Percentiles rank a stretch among this genome's conserved stretches.
These are phyloP conservation scores for Syngnathus typhle DNA, from an alignment of 2,113 vertebrate genomes.

Conservation along the genomic window DNA sequence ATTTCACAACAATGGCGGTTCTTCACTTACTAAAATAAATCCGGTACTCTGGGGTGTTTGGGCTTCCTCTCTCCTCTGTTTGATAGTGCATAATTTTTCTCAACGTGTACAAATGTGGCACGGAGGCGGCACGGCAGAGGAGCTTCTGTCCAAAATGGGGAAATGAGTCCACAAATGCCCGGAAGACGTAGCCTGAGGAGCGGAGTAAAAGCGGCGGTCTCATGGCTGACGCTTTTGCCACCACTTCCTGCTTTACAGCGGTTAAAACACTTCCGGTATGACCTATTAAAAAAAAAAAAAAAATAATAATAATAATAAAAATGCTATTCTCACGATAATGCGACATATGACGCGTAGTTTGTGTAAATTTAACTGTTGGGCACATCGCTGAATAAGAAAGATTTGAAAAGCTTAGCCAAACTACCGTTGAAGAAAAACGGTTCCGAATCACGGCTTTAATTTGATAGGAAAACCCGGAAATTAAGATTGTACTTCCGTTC, in stretches of 20 bases:
- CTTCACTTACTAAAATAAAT: conserved; percentile 90
- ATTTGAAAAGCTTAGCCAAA: not conserved
- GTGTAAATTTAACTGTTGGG: not conserved
- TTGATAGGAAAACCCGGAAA: not conserved
- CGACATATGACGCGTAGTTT: not conserved
- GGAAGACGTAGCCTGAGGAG: conserved; percentile 20
- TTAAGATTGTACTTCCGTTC: not conserved
- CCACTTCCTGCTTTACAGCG: conserved; percentile 26
- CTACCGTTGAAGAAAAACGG: not conserved
- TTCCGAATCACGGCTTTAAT: not conserved
- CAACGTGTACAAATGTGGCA: conserved; percentile 6
- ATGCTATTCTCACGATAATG: too few species aligned
- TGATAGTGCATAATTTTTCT: conserved; percentile 71
- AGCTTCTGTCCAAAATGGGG: conserved; percentile 24
- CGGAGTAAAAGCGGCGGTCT: conserved; percentile 31
- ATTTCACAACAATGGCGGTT: not conserved
- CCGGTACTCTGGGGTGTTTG: conserved; percentile 74
- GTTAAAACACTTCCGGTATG: not conserved
- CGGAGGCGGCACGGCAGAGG: conserved; percentile 35
- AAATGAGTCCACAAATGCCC: conserved; percentile 14
- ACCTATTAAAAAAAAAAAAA: conserved; percentile 15
- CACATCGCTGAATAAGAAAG: not conserved
- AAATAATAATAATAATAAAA: conserved; percentile 36
- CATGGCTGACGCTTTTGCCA: conserved; percentile 21
- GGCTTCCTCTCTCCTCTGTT: conserved; percentile 79